Percentiles rank a stretch among this genome's conserved stretches.
These are phyloP conservation scores for Hoplodrina ambigua DNA, from an alignment of 2,888 invertebrate genomes.

Conservation along the genomic window DNA sequence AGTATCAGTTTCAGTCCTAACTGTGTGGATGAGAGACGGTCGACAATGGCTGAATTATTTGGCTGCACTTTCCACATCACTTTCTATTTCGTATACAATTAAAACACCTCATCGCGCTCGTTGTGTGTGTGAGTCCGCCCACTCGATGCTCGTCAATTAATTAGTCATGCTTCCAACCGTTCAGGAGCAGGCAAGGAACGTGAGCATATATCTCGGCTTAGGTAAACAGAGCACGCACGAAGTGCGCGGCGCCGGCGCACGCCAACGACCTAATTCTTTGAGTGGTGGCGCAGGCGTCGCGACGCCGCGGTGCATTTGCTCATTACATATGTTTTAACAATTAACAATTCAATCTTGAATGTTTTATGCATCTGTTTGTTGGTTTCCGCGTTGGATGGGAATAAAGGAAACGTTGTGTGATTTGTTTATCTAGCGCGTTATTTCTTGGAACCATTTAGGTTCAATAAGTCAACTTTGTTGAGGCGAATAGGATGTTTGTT, in stretches of 20 bases:
- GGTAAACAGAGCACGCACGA: constrained; percentile 79
- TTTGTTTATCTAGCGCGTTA: constrained; percentile 38
- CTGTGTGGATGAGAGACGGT: constrained; percentile 10
- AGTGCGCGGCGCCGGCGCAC: constrained; percentile 81
- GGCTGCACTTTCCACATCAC: constrained; percentile 50
- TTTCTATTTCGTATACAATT: constrained; percentile 56
- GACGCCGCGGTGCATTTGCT: constrained; percentile 61
- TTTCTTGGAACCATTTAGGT: constrained; percentile 21
- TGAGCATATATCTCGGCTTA: constrained; percentile 67
- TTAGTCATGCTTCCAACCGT: constrained; percentile 66
- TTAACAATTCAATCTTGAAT: constrained; percentile 61
- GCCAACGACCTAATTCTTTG: constrained; percentile 78
- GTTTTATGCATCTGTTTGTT: constrained; percentile 59
- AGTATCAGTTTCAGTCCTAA: constrained; percentile 13
- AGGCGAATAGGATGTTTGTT: constrained; percentile 30
- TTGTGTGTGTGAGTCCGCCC: constrained; percentile 35
- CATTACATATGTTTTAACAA: constrained; percentile 61
- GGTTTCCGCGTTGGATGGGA: constrained; percentile 51
- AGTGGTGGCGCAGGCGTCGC: constrained; percentile 65
- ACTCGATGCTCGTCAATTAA: constrained; percentile 60
- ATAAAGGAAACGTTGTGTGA: constrained; percentile 42
- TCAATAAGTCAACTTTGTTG: constrained; percentile 29
- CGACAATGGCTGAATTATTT: constrained; percentile 29
- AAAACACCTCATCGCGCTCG: constrained; percentile 40
- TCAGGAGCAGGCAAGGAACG: constrained; percentile 58